These are phyloP conservation scores for Pyrrhosoma nymphula DNA, from an alignment of 2,888 invertebrate species.

Conservation along the genomic window DNA sequence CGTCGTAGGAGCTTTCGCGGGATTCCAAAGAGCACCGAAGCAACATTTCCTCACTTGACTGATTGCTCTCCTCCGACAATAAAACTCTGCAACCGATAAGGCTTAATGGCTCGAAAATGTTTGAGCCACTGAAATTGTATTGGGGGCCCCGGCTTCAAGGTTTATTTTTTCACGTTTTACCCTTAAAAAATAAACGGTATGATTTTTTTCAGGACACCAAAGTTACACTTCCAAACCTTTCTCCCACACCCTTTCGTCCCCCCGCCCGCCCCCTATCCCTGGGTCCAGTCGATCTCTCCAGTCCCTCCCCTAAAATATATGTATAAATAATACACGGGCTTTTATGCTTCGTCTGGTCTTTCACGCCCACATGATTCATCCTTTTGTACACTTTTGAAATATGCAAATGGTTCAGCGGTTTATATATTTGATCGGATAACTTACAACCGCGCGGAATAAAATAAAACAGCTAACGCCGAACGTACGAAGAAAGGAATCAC, in stretches of 20 bases:
- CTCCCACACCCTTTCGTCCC: not conserved
- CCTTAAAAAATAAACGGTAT: not conserved
- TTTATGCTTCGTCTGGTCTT: slow-evolving; percentile 36
- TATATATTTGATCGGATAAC: slow-evolving; percentile 28
- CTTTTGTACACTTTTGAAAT: slow-evolving; percentile 43
- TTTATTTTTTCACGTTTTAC: slow-evolving; percentile 17
- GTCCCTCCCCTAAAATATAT: slow-evolving; percentile 7
- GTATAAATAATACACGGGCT: slow-evolving; percentile 18
- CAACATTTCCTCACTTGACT: slow-evolving; percentile 64
- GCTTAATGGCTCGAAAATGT: slow-evolving; percentile 65
- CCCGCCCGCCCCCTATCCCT: not conserved
- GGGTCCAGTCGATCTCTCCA: not conserved
- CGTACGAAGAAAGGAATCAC: not conserved
- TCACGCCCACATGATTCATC: slow-evolving; percentile 25
- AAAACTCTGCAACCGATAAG: slow-evolving; percentile 62
- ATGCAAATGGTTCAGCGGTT: slow-evolving; percentile 50
- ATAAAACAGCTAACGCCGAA: not conserved
- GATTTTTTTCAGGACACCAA: slow-evolving; percentile 37
- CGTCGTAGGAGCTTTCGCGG: not conserved
- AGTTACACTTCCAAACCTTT: not conserved
- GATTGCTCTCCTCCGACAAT: slow-evolving; percentile 55
- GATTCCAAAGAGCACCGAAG: not conserved
- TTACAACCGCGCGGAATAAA: slow-evolving; percentile 3
- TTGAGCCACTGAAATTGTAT: slow-evolving; percentile 64
- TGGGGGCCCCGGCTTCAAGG: slow-evolving; percentile 28